These are phyloP conservation scores for Drosophila demipolita DNA, from an alignment of 2,888 invertebrate species.

Conservation along the genomic window DNA sequence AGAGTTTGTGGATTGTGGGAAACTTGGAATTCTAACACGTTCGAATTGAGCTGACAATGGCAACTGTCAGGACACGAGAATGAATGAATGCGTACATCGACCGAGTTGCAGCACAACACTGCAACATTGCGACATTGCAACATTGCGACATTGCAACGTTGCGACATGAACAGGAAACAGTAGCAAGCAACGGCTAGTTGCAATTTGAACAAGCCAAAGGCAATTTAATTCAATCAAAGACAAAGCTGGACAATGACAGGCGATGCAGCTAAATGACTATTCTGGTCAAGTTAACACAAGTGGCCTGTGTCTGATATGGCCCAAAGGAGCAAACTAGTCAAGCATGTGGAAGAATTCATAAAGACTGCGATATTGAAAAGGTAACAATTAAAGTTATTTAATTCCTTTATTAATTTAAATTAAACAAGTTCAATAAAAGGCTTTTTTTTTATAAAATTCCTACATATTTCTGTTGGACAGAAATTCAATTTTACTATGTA, in stretches of 20 bases:
- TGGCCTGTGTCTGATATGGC: conserved; percentile 4
- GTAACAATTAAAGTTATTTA: neutral
- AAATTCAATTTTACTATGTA: too few species aligned
- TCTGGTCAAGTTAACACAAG: conserved; percentile 32
- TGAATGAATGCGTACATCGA: conserved; percentile 63
- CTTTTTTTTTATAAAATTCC: neutral
- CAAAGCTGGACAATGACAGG: conserved; percentile 65
- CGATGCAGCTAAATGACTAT: conserved; percentile 40
- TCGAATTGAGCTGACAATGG: conserved; percentile 54
- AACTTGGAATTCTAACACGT: conserved; percentile 65
- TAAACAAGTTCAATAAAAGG: neutral
- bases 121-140: conserved; percentile 37
- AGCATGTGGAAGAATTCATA: neutral
- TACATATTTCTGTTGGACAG: too few species aligned
- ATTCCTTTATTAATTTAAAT: neutral
- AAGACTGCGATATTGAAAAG: neutral
- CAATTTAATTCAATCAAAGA: conserved; percentile 79
- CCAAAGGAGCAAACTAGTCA: neutral
- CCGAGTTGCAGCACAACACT: conserved; percentile 41
- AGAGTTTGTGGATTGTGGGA: conserved; percentile 14
- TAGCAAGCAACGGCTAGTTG: conserved; percentile 17
- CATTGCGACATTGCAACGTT: conserved; percentile 43
- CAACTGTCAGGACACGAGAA: conserved; percentile 55
- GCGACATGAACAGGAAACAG: conserved; percentile 40
- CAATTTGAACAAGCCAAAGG: conserved; percentile 44